phyloP scores from a whole-genome alignment of 1,140 invertebrate species.

The Drosophila arawakana region DNA sequence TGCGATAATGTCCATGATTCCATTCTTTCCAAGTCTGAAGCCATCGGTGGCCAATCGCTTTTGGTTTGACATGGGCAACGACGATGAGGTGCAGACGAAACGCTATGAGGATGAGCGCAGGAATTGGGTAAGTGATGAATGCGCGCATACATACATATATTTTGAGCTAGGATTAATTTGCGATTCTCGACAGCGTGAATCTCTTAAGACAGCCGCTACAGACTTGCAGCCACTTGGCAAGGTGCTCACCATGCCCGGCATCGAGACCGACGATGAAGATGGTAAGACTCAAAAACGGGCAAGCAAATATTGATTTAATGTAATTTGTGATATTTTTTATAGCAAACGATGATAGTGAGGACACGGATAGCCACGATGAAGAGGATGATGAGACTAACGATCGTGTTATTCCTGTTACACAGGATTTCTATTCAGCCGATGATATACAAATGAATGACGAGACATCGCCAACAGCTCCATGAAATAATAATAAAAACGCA shows the following conservation, averaged over 20 bases:
- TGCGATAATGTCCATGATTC: constrained; percentile 75
- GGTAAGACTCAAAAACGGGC: constrained; percentile 41
- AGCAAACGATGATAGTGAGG: constrained; percentile 83
- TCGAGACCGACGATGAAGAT: constrained; percentile 82
- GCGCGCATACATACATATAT: background rate
- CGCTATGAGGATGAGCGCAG: constrained; percentile 77
- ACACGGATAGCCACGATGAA: constrained; percentile 82
- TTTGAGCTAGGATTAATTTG: background rate
- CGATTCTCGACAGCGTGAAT: constrained; percentile 54
- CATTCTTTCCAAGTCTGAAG: constrained; percentile 77
- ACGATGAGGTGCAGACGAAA: constrained; percentile 73
- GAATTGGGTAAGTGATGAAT: constrained; percentile 59
- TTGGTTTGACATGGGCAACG: constrained; percentile 72
- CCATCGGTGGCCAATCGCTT: constrained; percentile 76
- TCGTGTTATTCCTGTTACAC: constrained; percentile 71
- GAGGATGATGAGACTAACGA: constrained; percentile 83
- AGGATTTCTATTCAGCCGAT: constrained; percentile 70
- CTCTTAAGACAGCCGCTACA: constrained; percentile 71
- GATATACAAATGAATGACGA: constrained; percentile 73
- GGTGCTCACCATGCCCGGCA: constrained; percentile 74
- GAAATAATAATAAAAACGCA: constrained; percentile 10
- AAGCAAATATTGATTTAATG: background rate
- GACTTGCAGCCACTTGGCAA: constrained; percentile 79
- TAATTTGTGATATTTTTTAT: background rate
- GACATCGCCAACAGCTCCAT: constrained; percentile 58